Evolutionary conservation across 2,113 vertebrate species (phyloP).

Genomic region (Ameiurus melas): DNA sequence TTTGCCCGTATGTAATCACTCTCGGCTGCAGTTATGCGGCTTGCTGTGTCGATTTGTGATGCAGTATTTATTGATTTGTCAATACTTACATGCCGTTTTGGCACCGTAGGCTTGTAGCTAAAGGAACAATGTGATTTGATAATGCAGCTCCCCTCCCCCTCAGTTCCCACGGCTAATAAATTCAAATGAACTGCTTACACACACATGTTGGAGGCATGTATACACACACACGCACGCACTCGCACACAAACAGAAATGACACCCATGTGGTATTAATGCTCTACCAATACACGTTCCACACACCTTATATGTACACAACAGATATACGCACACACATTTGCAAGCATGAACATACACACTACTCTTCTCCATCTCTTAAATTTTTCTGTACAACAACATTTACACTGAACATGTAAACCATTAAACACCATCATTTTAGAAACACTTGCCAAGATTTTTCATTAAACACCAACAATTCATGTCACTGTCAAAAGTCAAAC

Average conservation of each 20-base stretch:
- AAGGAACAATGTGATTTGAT: slow-evolving; percentile 54
- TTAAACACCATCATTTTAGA: no score
- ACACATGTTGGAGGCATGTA: neutral
- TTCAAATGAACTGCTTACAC: slow-evolving; percentile 41
- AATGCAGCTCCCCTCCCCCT: slow-evolving; percentile 41
- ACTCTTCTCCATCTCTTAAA: no score
- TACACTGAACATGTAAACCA: no score
- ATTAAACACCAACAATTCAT: neutral
- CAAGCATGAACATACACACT: neutral
- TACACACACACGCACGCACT: neutral
- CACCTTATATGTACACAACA: no score
- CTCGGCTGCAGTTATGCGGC: slow-evolving; percentile 46
- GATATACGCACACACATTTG: no score
- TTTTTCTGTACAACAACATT: no score
- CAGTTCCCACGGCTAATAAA: slow-evolving; percentile 50
- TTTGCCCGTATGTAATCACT: slow-evolving; percentile 18
- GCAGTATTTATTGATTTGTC: slow-evolving; percentile 57
- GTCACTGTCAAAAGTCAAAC: neutral
- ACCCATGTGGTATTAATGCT: no score
- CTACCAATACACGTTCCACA: no score
- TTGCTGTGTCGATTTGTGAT: slow-evolving; percentile 46
- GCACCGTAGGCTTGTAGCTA: slow-evolving; percentile 44
- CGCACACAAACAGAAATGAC: neutral
- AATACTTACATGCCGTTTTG: slow-evolving; percentile 47
- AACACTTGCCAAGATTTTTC: neutral